Base-by-base conservation (phyloP, 2,113 vertebrate species). In the Porphyrio hochstetteri region DNA sequence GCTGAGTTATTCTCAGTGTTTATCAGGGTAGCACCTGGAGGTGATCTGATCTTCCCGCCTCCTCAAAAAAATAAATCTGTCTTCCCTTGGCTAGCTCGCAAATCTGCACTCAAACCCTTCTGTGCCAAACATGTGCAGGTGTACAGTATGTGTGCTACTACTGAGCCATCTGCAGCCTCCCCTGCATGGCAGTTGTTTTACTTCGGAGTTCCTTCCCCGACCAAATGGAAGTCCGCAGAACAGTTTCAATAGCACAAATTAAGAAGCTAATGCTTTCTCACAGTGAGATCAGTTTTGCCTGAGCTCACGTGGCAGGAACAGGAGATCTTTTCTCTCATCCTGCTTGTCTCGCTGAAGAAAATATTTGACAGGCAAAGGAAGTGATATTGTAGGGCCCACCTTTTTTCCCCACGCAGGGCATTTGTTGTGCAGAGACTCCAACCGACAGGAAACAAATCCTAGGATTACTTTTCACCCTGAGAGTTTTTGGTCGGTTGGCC, bases 31-130 rank as follows among this genome's bases (percentile, higher is more conserved):
- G 91, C 88, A 95, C 95, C 95, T 95, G 96, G 92, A 96, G 92
- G 93, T 95, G 96, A 96, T 95, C 90, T 90, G 95, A 87, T 88
- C 85, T 93, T 91, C 53, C 95, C 94, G 81, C 94, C 91, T 87
- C 87, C 82, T 93, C 94, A 90, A 86, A 96, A 93, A 94, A 96
- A 95, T 94, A 96, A 95, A 96, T 91, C 82, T 96, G 95, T 91
- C 71, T 50, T 93, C 46, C 70, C 88, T 82, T 96, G 87, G 89
- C 91, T 92, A 61, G 67, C 90, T 93, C 50, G 19, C 88, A 92
- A 96, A 95, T 96, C 82, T 90, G 69, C 86, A 87, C 93, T 95
- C 90, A 83, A 94, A 88, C 56, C 72, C 94, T 95, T 94, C 64
- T 83, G 70, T 92, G 92, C 86, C 94, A 95, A 89, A 96, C 90